phyloP scores from a whole-genome alignment of 2,888 invertebrate species.

The Chymomyza fuscimana region DNA sequence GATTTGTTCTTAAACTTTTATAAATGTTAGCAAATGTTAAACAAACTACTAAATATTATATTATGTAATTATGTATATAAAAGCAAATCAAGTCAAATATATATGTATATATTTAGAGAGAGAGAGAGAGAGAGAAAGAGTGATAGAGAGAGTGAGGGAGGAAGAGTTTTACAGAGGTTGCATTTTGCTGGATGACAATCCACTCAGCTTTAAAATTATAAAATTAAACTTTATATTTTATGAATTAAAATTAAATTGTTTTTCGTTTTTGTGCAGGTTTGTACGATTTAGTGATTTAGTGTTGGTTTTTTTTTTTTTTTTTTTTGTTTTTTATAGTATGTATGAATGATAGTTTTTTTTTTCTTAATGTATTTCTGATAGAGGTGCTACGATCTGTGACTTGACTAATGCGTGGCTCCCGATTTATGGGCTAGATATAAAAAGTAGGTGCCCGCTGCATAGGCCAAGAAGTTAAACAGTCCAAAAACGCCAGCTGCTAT shows the following conservation, averaged over 20 bases:
- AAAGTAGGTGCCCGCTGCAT: conserved; percentile 88
- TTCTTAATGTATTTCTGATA: conserved; percentile 8
- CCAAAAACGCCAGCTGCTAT: conserved; percentile 92
- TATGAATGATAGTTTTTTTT: not conserved
- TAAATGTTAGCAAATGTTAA: conserved; percentile 59
- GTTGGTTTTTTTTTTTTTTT: not conserved
- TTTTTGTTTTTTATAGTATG: not conserved
- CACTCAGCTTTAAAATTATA: not conserved
- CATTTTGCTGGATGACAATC: conserved; percentile 4
- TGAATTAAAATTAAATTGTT: not conserved
- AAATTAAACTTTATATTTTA: not conserved
- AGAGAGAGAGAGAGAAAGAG: conserved; percentile 16
- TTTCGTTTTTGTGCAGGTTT: not conserved
- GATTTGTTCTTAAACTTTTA: not conserved
- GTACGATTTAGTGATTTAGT: not conserved
- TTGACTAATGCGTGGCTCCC: conserved; percentile 74
- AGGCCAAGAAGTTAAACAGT: conserved; percentile 89
- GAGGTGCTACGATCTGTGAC: conserved; percentile 3
- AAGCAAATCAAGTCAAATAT: conserved; percentile 51
- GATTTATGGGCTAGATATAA: conserved; percentile 87
- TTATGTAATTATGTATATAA: conserved; percentile 62
- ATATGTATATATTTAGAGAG: not conserved
- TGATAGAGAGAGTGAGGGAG: not conserved
- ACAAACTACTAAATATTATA: not conserved
- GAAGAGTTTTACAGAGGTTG: conserved; percentile 4